A percentile compares a stretch with the other conserved stretches of the same genome.
Conservation (phyloP, 2,113 vertebrate species). For the Caloenas nicobarica region DNA sequence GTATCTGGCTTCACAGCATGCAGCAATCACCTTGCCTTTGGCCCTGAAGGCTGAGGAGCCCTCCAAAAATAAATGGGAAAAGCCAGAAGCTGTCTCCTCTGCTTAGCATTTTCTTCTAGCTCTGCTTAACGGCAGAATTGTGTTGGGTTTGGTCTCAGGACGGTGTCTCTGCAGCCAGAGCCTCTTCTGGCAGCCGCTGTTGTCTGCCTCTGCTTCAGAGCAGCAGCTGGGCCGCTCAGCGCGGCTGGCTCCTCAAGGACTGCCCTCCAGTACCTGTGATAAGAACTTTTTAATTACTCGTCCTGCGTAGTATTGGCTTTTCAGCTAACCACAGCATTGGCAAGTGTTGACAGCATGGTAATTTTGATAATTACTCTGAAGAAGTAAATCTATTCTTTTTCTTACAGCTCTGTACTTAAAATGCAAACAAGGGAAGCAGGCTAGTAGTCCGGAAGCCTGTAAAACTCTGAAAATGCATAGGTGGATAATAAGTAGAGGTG, state of each 20-base stretch:
- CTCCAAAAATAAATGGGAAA: conserved; percentile 37
- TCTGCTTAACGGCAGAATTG: background rate
- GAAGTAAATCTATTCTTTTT: background rate
- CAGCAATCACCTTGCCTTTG: conserved; percentile 52
- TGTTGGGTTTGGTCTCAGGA: background rate
- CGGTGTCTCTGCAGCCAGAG: background rate
- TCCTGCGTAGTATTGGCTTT: background rate
- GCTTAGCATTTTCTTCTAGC: background rate
- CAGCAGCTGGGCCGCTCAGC: background rate
- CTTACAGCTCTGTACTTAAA: background rate
- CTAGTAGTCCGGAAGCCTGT: background rate
- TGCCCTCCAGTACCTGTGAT: background rate
- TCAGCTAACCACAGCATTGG: background rate
- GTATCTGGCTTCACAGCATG: background rate
- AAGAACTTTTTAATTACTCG: background rate
- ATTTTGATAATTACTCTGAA: background rate
- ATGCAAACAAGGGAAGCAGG: background rate
- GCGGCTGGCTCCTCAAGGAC: background rate
- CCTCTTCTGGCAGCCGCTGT: background rate
- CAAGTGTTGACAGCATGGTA: background rate
- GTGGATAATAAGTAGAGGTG: background rate
- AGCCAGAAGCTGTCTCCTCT: background rate
- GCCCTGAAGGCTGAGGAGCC: background rate
- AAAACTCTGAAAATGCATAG: background rate
- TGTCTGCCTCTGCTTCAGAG: background rate